These are phyloP conservation scores for Chesias legatella DNA, from an alignment of 2,888 invertebrate species.

Conservation along the genomic window DNA sequence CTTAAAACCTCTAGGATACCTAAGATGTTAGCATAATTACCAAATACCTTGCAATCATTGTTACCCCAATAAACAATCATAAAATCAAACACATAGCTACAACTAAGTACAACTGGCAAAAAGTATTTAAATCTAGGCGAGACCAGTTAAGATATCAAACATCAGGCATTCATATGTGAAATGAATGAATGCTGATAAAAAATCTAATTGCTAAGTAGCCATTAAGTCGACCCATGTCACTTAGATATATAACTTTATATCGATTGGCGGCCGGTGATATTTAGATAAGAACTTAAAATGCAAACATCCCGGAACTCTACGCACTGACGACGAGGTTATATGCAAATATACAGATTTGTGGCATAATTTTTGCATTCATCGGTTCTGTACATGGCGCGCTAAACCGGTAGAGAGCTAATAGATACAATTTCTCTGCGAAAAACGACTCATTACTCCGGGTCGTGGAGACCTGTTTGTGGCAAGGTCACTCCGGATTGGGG, in stretches of 20 bases:
- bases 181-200: slow-evolving; percentile 16
- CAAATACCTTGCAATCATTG: no score
- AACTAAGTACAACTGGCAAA: slow-evolving; percentile 23
- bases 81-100: slow-evolving; percentile 22
- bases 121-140: slow-evolving; percentile 19
- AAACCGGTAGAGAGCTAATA: slow-evolving; percentile 1
- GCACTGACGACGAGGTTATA: background rate
- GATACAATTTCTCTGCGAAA: slow-evolving; percentile 7
- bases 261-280: no score
- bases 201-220: slow-evolving; percentile 26
- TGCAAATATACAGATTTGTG: slow-evolving; percentile 4
- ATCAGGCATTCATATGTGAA: slow-evolving; percentile 24
- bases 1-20: no score
- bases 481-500: no score
- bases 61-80: slow-evolving; percentile 19
- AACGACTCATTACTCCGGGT: slow-evolving; percentile 2
- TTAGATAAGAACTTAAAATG: slow-evolving; percentile 2
- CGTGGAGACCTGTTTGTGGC: no score
- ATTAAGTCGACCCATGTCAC: slow-evolving; percentile 10
- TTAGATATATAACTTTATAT: slow-evolving; percentile 1
- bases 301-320: slow-evolving; percentile 8
- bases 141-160: slow-evolving; percentile 20
- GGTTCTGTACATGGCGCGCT: no score
- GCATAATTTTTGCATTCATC: slow-evolving; percentile 3
- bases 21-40: no score